A percentile compares a stretch with the other conserved stretches of the same genome.
Evolutionary conservation across 2,113 vertebrate genomes (phyloP).

Genomic region (Rhabdomys dilectus): DNA sequence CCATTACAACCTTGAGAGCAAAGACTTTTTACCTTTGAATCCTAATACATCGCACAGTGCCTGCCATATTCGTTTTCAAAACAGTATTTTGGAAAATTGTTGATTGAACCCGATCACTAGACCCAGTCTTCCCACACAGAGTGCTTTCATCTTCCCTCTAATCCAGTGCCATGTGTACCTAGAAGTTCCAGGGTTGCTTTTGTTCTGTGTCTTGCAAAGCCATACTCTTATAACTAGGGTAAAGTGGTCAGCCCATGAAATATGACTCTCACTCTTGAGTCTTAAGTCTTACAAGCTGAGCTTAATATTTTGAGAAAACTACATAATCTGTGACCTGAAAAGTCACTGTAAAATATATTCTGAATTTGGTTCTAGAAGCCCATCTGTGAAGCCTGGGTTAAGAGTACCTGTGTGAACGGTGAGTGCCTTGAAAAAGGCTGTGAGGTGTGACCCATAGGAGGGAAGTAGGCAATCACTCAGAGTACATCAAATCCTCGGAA

Average conservation of each 20-base stretch:
- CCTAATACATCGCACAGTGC: background rate
- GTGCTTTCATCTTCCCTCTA: background rate
- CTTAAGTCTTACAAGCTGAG: background rate
- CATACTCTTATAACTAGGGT: background rate
- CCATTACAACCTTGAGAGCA: background rate
- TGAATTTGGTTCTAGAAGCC: background rate
- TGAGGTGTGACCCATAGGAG: background rate
- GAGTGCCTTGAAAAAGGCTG: background rate
- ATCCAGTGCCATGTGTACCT: background rate
- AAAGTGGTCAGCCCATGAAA: background rate
- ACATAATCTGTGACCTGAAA: background rate
- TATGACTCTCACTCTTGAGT: background rate
- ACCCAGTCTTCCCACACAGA: background rate
- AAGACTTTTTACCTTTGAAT: background rate
- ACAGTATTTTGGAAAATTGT: background rate
- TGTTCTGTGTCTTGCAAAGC: background rate
- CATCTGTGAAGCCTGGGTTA: background rate
- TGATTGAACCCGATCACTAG: background rate
- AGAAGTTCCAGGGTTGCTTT: background rate
- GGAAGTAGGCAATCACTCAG: background rate
- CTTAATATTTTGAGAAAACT: conserved; percentile 18
- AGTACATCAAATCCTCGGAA: background rate
- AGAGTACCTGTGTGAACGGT: background rate
- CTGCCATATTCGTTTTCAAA: background rate
- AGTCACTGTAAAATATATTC: background rate